Evolutionary conservation across 2,888 invertebrate genomes (phyloP).

Genomic region (Drosophila eohydei): DNA sequence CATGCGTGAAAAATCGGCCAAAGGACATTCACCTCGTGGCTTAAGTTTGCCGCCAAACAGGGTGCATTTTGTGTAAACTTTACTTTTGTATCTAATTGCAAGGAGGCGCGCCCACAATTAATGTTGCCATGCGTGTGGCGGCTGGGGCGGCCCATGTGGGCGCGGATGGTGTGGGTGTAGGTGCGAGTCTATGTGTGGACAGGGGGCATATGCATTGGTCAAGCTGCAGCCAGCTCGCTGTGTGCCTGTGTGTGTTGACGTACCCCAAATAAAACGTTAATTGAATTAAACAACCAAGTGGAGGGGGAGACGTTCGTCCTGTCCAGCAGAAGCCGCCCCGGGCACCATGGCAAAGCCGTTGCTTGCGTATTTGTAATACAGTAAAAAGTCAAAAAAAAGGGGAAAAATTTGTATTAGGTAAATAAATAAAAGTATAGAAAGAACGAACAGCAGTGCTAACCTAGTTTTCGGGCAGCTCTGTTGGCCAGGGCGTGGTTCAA

Average conservation of each 20-base stretch:
- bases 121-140: constrained; percentile 8
- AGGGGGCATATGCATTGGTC: constrained; percentile 20
- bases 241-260: constrained; percentile 8
- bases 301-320: neutral
- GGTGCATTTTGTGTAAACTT: constrained; percentile 71
- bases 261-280: constrained; percentile 47
- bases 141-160: neutral
- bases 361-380: constrained; percentile 17
- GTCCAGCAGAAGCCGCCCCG: constrained; percentile 1
- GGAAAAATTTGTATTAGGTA: constrained; percentile 4
- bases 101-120: constrained; percentile 60
- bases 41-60: constrained; percentile 73
- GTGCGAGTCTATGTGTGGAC: neutral
- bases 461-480: constrained; percentile 69
- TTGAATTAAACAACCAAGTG: constrained; percentile 50
- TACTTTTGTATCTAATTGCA: constrained; percentile 70
- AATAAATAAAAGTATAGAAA: neutral
- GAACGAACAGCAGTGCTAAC: constrained; percentile 50
- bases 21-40: constrained; percentile 75
- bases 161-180: neutral
- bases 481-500: constrained; percentile 78
- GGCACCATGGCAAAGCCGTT: constrained; percentile 12
- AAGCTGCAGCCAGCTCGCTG: constrained; percentile 7
- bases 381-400: constrained; percentile 14
- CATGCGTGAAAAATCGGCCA: constrained; percentile 61